Base-by-base conservation (phyloP, 2,113 vertebrate genomes). In the Coreoperca whiteheadi region DNA sequence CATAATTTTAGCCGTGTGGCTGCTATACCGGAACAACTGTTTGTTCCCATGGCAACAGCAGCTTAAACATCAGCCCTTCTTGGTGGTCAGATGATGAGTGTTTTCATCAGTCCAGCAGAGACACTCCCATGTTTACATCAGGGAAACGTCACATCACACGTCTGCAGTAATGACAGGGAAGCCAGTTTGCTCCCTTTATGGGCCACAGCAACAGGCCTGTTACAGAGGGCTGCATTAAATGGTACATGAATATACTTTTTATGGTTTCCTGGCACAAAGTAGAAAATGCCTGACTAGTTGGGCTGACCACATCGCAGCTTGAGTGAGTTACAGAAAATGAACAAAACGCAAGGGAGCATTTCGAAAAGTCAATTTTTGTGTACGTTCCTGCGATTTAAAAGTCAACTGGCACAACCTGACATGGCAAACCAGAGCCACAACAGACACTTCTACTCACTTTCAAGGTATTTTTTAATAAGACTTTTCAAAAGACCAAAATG, bases 111-210 rank as follows among this genome's bases (percentile, higher is more conserved):
- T 66, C 54, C 23, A 10, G 48, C 75, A 66, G 0, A 59, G 88
- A 81, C 81, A 71, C 89, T 81, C 86, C 86, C 83, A 50, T 90
- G 87, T 92, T 93, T 79, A 89, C 79, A 77, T 82, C 80, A 39
- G 81, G 71, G 54, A 66, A 54, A 91, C 67, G 75, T 92, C 90
- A 90, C 57, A 18, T 77, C 71, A 64, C 87, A 88, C 82, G 5
- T 89, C 88, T 77, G 73, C 18, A 8, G 76, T 87, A 90, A 89
- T 90, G 84, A 88, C 88, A 87, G 74, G 48, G 82, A 74, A 18
- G 76, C 46, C 59, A 1, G 61, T 59, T 4, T 48, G 77, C 25
- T 81, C 21, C 54, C 43, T 84, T 84, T 63, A 79, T 21, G 79
- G 65, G 63, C 70, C 56, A 14, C 68, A 25, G 80, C 72, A 48